A percentile compares a stretch with the other conserved stretches of the same genome.
phyloP scores from a whole-genome alignment of 2,113 vertebrate genomes.

The Ochotona curzoniae region DNA sequence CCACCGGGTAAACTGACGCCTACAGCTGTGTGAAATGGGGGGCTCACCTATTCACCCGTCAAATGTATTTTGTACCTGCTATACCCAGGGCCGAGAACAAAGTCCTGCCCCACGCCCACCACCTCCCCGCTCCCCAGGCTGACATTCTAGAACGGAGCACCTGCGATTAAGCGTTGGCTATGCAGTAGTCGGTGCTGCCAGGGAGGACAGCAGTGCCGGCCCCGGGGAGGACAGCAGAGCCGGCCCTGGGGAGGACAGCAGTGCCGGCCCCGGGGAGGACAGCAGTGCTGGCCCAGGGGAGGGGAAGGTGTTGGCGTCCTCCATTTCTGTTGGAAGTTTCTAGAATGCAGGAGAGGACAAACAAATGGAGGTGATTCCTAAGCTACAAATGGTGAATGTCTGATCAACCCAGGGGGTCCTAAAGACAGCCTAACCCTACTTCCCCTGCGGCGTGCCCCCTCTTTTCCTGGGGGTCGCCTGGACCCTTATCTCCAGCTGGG shows the following conservation, averaged over 20 bases:
- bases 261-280: too few relatives aligned
- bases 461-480: neutral
- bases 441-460: rapidly evolving
- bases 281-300: rapidly evolving
- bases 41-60: neutral
- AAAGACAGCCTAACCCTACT: neutral
- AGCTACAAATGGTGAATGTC: neutral
- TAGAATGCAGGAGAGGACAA: neutral
- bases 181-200: rapidly evolving
- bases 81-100: rapidly evolving
- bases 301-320: rapidly evolving
- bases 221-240: too few relatives aligned
- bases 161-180: too few relatives aligned
- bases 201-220: rapidly evolving
- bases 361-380: neutral
- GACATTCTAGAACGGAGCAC: too few relatives aligned
- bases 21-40: neutral
- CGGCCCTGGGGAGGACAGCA: rapidly evolving
- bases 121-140: too few relatives aligned
- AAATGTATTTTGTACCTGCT: neutral
- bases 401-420: rapidly evolving
- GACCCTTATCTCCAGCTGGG: neutral
- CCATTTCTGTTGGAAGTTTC: neutral
- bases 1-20: neutral
- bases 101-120: rapidly evolving